These are phyloP conservation scores for Poeciliopsis presidionis DNA, from an alignment of 2,797 vertebrate species.

Conservation along the genomic window DNA sequence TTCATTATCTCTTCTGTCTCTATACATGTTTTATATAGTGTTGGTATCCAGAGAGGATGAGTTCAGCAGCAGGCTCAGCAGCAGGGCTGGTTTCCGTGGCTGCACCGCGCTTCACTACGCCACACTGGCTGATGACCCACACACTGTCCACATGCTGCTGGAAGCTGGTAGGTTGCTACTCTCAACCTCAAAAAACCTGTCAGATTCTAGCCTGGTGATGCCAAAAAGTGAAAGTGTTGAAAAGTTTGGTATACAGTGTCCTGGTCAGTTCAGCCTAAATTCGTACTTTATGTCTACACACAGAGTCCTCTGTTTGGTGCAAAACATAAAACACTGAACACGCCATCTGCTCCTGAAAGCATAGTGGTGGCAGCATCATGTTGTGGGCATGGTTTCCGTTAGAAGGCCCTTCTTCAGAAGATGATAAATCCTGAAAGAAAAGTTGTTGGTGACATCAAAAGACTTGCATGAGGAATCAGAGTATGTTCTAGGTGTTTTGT, in stretches of 20 bases:
- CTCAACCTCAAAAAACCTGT: neutral
- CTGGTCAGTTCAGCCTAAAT: neutral
- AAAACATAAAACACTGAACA: neutral
- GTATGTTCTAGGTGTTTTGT: neutral
- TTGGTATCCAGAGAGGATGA: constrained; percentile 94
- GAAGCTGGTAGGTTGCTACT: constrained; percentile 72
- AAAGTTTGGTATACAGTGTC: neutral
- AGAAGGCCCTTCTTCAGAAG: neutral
- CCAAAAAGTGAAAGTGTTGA: neutral
- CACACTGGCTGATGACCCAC: constrained; percentile 88
- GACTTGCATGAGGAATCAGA: neutral
- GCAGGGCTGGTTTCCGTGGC: constrained; percentile 90
- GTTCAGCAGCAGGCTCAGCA: constrained; percentile 93
- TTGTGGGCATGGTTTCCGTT: neutral
- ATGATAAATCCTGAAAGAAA: neutral
- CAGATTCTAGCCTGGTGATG: neutral
- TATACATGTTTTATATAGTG: constrained; percentile 74
- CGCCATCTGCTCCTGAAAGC: neutral
- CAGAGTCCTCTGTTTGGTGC: neutral
- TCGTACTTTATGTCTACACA: neutral
- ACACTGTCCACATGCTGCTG: constrained; percentile 83
- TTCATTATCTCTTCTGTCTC: neutral
- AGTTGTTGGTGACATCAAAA: neutral
- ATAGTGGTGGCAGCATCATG: neutral
- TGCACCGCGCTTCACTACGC: constrained; percentile 94